phyloP scores from a whole-genome alignment of 2,888 invertebrate species.

The Galeruca laticollis region DNA sequence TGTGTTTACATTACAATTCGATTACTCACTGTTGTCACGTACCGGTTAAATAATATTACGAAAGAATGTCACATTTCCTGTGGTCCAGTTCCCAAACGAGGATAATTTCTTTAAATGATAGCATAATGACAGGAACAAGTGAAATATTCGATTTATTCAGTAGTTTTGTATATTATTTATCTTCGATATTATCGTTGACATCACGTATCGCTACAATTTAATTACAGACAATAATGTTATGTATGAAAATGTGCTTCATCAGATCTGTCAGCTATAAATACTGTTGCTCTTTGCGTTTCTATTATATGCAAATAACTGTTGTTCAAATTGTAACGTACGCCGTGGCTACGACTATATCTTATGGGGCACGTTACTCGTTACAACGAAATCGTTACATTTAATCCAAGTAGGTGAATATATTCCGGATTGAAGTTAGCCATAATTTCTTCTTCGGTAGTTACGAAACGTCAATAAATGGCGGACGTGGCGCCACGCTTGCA shows the following conservation, averaged over 20 bases:
- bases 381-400: slow-evolving; percentile 46
- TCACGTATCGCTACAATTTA: slow-evolving; percentile 43
- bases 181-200: not conserved
- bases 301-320: slow-evolving; percentile 64
- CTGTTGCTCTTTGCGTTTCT: slow-evolving; percentile 55
- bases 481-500: slow-evolving; percentile 13
- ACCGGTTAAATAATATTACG: slow-evolving; percentile 25
- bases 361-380: slow-evolving; percentile 44
- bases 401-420: slow-evolving; percentile 32
- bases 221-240: slow-evolving; percentile 46
- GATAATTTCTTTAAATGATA: not conserved
- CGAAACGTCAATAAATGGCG: slow-evolving; percentile 12
- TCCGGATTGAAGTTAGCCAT: slow-evolving; percentile 29
- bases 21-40: slow-evolving; percentile 40
- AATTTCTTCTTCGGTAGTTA: slow-evolving; percentile 24
- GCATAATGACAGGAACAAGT: not conserved
- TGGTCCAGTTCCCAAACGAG: slow-evolving; percentile 1
- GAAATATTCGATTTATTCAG: not conserved
- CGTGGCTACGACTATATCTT: slow-evolving; percentile 52
- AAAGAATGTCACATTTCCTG: slow-evolving; percentile 25
- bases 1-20: slow-evolving; percentile 41
- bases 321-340: slow-evolving; percentile 59
- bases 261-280: slow-evolving; percentile 59
- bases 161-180: not conserved
- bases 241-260: slow-evolving; percentile 57